Evolutionary conservation across 2,888 invertebrate species (phyloP).

Genomic region (Heteromyza rotundicornis): DNA sequence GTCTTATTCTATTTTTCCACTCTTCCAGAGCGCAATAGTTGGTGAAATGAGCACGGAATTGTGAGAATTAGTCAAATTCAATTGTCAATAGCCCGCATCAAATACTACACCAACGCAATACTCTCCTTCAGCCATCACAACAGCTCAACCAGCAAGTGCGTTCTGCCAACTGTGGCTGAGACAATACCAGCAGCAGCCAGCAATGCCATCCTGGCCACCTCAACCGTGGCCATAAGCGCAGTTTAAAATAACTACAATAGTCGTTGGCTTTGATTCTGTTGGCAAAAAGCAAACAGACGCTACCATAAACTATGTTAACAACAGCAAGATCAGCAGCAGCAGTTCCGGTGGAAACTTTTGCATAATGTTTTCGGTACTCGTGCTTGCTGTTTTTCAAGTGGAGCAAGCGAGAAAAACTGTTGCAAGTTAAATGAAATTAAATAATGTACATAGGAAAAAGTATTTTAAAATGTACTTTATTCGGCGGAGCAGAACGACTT

Average conservation of each 20-base stretch:
- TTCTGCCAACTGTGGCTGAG: constrained; percentile 57
- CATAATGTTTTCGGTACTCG: constrained; percentile 8
- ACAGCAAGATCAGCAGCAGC: background rate
- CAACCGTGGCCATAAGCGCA: constrained; percentile 31
- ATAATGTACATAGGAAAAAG: constrained; percentile 45
- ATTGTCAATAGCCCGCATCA: constrained; percentile 49
- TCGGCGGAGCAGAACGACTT: background rate
- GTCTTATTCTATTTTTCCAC: too few relatives aligned
- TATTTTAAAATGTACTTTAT: background rate
- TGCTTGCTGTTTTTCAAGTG: background rate
- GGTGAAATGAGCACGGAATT: constrained; percentile 77
- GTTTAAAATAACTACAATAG: constrained; percentile 25
- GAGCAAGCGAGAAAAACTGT: constrained; percentile 8
- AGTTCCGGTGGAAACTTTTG: background rate
- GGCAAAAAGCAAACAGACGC: too few relatives aligned
- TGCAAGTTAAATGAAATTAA: constrained; percentile 49
- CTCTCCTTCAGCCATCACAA: constrained; percentile 26
- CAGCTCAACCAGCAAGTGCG: constrained; percentile 53
- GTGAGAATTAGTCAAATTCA: constrained; percentile 62
- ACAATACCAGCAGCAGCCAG: constrained; percentile 47
- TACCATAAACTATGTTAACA: constrained; percentile 8
- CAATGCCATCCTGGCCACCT: constrained; percentile 32
- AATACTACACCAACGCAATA: constrained; percentile 35
- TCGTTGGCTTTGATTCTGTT: too few relatives aligned
- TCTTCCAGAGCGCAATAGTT: constrained; percentile 61